Percentiles rank a stretch among this genome's conserved stretches.
Conservation (phyloP, 2,888 invertebrate species). For the Cantharis lateralis region DNA sequence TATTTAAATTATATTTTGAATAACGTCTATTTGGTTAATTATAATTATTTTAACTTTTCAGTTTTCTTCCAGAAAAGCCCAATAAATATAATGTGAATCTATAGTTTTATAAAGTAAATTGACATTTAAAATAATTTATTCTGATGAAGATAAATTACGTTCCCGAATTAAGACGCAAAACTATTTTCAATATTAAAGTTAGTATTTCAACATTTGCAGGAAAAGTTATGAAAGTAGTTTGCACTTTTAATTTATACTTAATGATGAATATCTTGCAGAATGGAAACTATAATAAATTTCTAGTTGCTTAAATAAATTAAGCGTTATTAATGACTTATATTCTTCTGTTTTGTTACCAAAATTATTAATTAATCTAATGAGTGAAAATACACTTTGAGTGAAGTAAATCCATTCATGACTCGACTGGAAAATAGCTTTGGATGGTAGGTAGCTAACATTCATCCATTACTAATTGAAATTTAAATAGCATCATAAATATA, state of each 20-base stretch:
- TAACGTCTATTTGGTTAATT: too few relatives aligned
- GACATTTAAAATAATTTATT: background rate
- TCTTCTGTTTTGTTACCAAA: background rate
- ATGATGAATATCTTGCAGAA: background rate
- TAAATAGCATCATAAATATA: slow-evolving; percentile 16
- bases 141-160: background rate
- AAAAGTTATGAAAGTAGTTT: background rate
- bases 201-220: background rate
- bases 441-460: background rate
- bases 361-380: background rate
- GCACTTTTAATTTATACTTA: background rate
- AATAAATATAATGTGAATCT: background rate
- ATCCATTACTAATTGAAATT: slow-evolving; percentile 17
- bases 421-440: background rate
- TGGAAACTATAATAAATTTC: background rate
- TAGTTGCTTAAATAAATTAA: background rate
- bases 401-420: background rate
- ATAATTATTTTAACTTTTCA: background rate
- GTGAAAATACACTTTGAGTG: background rate
- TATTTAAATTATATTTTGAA: too few relatives aligned
- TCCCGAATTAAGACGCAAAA: background rate
- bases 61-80: background rate
- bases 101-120: background rate
- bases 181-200: background rate
- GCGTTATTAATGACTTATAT: background rate